phyloP scores from a whole-genome alignment of 1,140 invertebrate genomes.

The Cydia strobilella region DNA sequence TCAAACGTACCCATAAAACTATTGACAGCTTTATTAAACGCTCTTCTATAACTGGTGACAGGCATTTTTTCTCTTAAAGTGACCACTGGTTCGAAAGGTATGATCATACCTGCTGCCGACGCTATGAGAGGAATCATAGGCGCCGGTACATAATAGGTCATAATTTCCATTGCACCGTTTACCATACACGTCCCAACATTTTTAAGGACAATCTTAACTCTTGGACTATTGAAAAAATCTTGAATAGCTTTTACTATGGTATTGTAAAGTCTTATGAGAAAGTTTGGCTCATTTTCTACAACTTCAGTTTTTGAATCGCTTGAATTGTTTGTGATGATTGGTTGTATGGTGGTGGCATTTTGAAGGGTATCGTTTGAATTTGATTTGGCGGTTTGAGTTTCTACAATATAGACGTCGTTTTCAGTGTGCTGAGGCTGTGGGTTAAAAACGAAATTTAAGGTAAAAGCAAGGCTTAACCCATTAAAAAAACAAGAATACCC shows the following conservation, averaged over 20 bases:
- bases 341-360: background rate
- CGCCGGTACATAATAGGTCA: slow-evolving; percentile 64
- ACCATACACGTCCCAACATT: slow-evolving; percentile 70
- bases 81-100: slow-evolving; percentile 69
- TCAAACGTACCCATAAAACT: slow-evolving; percentile 67
- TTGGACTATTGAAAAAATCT: slow-evolving; percentile 50
- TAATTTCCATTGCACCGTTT: slow-evolving; percentile 67
- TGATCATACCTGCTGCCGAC: slow-evolving; percentile 64
- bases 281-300: background rate
- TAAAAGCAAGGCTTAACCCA: too few relatives aligned
- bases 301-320: background rate
- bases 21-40: slow-evolving; percentile 60
- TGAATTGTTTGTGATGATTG: background rate
- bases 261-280: slow-evolving; percentile 22
- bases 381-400: background rate
- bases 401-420: background rate
- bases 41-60: slow-evolving; percentile 66
- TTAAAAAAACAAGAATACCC: too few relatives aligned
- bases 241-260: slow-evolving; percentile 43
- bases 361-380: background rate
- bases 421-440: background rate
- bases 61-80: slow-evolving; percentile 64
- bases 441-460: background rate
- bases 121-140: slow-evolving; percentile 68
- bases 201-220: slow-evolving; percentile 55